Evolutionary conservation across 2,888 invertebrate genomes (phyloP).

Genomic region (Drosophila limbata): DNA sequence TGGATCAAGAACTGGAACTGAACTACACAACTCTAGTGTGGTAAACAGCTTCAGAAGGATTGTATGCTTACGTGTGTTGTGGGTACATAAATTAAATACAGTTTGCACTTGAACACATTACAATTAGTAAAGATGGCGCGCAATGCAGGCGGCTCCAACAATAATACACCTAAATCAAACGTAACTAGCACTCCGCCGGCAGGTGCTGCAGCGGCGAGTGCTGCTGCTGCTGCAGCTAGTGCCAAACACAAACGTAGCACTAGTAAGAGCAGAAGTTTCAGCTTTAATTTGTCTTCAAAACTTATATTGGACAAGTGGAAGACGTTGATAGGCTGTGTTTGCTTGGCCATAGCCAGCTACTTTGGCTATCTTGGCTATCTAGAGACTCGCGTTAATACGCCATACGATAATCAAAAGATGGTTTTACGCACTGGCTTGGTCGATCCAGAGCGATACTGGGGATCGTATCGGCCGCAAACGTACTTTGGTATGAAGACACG

Average conservation of each 20-base stretch:
- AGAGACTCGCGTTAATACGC: slow-evolving; percentile 95
- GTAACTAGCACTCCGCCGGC: slow-evolving; percentile 12
- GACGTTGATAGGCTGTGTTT: slow-evolving; percentile 87
- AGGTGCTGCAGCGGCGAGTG: slow-evolving; percentile 33
- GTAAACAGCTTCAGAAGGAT: slow-evolving; percentile 1
- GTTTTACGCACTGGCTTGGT: slow-evolving; percentile 90
- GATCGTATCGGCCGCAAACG: slow-evolving; percentile 94
- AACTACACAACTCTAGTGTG: slow-evolving; percentile 6
- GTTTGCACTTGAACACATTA: slow-evolving; percentile 11
- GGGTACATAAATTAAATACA: slow-evolving; percentile 4
- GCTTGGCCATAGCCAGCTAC: slow-evolving; percentile 90
- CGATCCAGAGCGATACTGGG: slow-evolving; percentile 95
- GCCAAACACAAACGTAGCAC: slow-evolving; percentile 44
- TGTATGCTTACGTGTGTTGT: slow-evolving; percentile 16
- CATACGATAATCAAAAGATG: slow-evolving; percentile 92
- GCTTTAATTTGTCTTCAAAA: slow-evolving; percentile 61
- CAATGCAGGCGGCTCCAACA: slow-evolving; percentile 44
- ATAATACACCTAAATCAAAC: slow-evolving; percentile 39
- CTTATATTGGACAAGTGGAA: slow-evolving; percentile 87
- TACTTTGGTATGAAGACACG: slow-evolving; percentile 97
- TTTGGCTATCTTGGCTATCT: slow-evolving; percentile 93
- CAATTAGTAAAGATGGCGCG: slow-evolving; percentile 46
- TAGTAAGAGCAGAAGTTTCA: slow-evolving; percentile 32
- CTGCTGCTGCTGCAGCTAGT: slow-evolving; percentile 43
- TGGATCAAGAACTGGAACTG: slow-evolving; percentile 3